phyloP scores from a whole-genome alignment of 2,888 invertebrate species.

The Aporophyla lueneburgensis region DNA sequence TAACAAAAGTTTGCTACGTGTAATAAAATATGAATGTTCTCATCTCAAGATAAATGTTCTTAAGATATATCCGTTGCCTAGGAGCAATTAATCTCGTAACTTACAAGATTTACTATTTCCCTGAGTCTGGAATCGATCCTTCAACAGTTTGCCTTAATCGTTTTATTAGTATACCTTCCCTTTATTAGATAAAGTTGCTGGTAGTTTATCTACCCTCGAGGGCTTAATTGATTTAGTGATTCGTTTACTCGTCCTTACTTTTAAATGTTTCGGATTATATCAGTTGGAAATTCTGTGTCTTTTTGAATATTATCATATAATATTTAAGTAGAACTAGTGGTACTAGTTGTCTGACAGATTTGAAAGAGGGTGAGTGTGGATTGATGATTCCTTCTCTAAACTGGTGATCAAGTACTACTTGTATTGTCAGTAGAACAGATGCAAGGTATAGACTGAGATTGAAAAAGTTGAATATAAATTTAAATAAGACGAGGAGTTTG shows the following conservation, averaged over 20 bases:
- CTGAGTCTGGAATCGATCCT: constrained; percentile 12
- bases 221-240: constrained; percentile 37
- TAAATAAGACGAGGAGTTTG: too few species aligned
- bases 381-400: too few species aligned
- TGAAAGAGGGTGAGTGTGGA: too few species aligned
- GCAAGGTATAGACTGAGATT: too few species aligned
- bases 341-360: too few species aligned
- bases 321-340: too few species aligned
- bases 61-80: neutral
- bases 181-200: constrained; percentile 29
- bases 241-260: constrained; percentile 9
- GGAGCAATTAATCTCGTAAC: constrained; percentile 12
- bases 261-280: neutral
- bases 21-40: neutral
- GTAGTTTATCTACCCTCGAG: constrained; percentile 17
- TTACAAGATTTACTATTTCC: constrained; percentile 9
- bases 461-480: too few species aligned
- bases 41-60: neutral
- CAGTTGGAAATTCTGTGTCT: neutral
- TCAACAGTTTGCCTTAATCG: constrained; percentile 28
- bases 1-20: neutral
- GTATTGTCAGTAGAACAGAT: too few species aligned
- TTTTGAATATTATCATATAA: neutral
- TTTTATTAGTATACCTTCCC: constrained; percentile 30
- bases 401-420: too few species aligned